Conservation (phyloP, 2,113 vertebrate species). For the Hippoglossus stenolepis region DNA sequence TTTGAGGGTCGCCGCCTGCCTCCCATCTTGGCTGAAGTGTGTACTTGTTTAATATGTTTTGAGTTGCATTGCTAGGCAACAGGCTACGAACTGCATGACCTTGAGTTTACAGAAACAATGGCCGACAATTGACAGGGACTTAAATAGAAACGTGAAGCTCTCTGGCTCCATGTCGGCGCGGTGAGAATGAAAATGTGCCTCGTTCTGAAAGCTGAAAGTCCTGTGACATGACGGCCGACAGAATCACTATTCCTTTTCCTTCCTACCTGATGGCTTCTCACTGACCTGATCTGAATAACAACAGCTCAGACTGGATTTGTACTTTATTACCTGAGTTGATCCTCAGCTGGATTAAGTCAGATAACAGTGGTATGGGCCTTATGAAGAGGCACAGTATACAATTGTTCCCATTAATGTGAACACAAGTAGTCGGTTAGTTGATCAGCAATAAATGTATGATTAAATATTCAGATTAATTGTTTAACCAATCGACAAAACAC, state of each 20-base stretch:
- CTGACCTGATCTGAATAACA: conserved; percentile 24
- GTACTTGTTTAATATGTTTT: conserved; percentile 80
- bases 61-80: conserved; percentile 85
- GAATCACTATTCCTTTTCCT: conserved; percentile 1
- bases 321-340: conserved; percentile 33
- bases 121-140: conserved; percentile 69
- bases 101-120: conserved; percentile 84
- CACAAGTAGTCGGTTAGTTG: not conserved
- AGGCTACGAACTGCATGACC: conserved; percentile 75
- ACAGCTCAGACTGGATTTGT: not conserved
- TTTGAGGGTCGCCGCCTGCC: conserved; percentile 75
- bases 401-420: not conserved
- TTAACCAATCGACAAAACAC: too few species aligned
- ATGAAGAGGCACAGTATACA: too few species aligned
- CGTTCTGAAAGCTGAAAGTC: too few species aligned
- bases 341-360: not conserved
- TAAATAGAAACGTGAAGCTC: conserved; percentile 66
- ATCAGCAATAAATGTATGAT: not conserved
- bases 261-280: not conserved
- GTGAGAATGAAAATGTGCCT: conserved; percentile 8
- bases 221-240: too few species aligned
- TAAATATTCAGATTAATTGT: too few species aligned
- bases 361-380: not conserved
- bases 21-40: conserved; percentile 75
- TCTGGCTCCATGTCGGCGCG: conserved; percentile 15